Base-by-base conservation (phyloP, 2,797 vertebrate genomes). In the Rhabdomys pumilio region DNA sequence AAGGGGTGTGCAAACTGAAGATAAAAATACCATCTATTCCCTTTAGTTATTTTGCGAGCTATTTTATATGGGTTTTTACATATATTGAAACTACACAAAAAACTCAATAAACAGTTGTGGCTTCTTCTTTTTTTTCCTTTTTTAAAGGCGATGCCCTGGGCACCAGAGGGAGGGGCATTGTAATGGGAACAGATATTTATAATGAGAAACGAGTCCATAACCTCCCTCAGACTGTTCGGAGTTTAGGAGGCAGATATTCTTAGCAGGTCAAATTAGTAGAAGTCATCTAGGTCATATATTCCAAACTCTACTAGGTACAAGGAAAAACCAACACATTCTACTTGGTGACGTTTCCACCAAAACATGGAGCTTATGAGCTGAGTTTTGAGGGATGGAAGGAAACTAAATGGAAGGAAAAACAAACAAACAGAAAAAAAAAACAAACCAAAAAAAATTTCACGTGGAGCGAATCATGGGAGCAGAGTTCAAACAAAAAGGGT, bases 1-100 rank as follows among this genome's bases (percentile, higher is more conserved):
- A 29, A 81, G 63, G 63, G 31, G 26, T 26, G 31, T 61, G 20
- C 20, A 53, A 57, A 83, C 22, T 53, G 29, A 53, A 92, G 57
- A 47, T 77, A 83, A 93, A 91, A 57, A 93, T 29, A 47, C 50
- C 15, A 57, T 41, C 53, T 44, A 31, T 83, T 85, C 89, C 53
- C 44, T 41, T 41, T 53, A 77, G 84, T 31, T 69, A 47, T 72
- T 77, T 63, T 57, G 61, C 41, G 80, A 50, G 29, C 41, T 47
- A 63, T 72, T 50, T 89, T 91, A 61, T 34, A 44, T 26, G 38
- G 31, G 34, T 1, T 94, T 87, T 82, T 29, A n/a, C 63, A 26
- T 10, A 41, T 67, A 61, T 69, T 69, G 6, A 86, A 89, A 94
- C 61, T 17, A 15, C 19, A 75, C 22, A 14, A 63, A 63, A 77